Percentiles rank a stretch among this genome's conserved stretches.
Evolutionary conservation across 2,797 vertebrate genomes (phyloP).

Genomic region (Rhinatrema bivittatum): DNA sequence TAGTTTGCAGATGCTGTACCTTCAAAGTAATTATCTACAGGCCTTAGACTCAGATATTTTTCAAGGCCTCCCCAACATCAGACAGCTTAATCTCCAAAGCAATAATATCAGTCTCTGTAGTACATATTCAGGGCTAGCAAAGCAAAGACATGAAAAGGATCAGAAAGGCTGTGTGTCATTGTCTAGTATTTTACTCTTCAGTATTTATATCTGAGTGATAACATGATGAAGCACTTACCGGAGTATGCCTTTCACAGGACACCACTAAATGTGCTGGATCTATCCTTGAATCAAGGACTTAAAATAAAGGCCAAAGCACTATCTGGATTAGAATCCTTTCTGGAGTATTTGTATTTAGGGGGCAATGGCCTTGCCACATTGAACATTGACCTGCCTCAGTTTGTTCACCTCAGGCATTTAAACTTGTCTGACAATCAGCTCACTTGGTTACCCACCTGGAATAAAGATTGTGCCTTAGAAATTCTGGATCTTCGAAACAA

Average conservation of each 20-base stretch:
- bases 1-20: slow-evolving; percentile 59
- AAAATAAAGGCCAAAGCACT: slow-evolving; percentile 63
- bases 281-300: slow-evolving; percentile 78
- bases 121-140: slow-evolving; percentile 17
- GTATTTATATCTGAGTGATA: slow-evolving; percentile 70
- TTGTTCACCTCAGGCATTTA: slow-evolving; percentile 65
- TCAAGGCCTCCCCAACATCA: slow-evolving; percentile 58
- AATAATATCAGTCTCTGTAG: slow-evolving; percentile 72
- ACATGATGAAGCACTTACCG: slow-evolving; percentile 58
- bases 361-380: slow-evolving; percentile 68
- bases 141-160: slow-evolving; percentile 14
- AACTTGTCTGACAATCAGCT: slow-evolving; percentile 81
- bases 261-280: slow-evolving; percentile 65
- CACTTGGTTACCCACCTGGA: slow-evolving; percentile 65
- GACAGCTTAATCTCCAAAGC: slow-evolving; percentile 65
- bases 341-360: slow-evolving; percentile 69
- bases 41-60: slow-evolving; percentile 61
- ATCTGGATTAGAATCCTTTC: slow-evolving; percentile 69
- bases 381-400: slow-evolving; percentile 65
- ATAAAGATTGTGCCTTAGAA: slow-evolving; percentile 66
- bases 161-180: slow-evolving; percentile 61
- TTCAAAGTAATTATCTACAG: slow-evolving; percentile 69
- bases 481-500: slow-evolving; percentile 85
- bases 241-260: slow-evolving; percentile 61
- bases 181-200: slow-evolving; percentile 50